Percentiles rank a stretch among this genome's conserved stretches.
Conservation (phyloP, 1,140 invertebrate species). For the Pseudomyrmex gracilis region DNA sequence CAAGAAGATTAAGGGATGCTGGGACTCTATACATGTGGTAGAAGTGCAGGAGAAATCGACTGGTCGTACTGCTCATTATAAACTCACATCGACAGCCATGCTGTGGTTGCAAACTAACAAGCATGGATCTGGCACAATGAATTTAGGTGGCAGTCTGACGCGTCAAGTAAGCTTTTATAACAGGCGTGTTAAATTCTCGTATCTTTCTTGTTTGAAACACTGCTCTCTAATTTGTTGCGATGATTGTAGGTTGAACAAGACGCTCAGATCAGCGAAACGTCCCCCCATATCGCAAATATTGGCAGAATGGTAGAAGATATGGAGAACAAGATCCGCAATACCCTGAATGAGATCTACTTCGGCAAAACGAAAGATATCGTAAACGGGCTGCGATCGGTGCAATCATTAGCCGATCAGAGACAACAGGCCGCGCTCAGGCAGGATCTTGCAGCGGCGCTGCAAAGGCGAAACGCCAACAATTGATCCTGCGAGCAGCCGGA, state of each 20-base stretch:
- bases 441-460: slow-evolving; percentile 93
- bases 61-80: slow-evolving; percentile 98
- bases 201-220: not conserved
- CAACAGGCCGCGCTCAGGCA: slow-evolving; percentile 94
- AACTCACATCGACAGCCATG: slow-evolving; percentile 99
- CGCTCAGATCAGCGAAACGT: slow-evolving; percentile 94
- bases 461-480: slow-evolving; percentile 90
- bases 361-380: slow-evolving; percentile 99
- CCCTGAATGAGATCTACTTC: slow-evolving; percentile 99
- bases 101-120: slow-evolving; percentile 99
- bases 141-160: slow-evolving; percentile 98
- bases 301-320: slow-evolving; percentile 98
- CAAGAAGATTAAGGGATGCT: slow-evolving; percentile 99
- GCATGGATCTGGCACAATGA: slow-evolving; percentile 98
- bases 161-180: slow-evolving; percentile 90
- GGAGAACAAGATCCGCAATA: slow-evolving; percentile 99
- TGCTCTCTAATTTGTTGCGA: no score
- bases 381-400: slow-evolving; percentile 96
- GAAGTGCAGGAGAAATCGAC: slow-evolving; percentile 98
- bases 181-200: not conserved
- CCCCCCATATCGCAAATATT: slow-evolving; percentile 99
- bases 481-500: slow-evolving; percentile 80
- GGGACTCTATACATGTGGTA: slow-evolving; percentile 99
- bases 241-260: slow-evolving; percentile 94
- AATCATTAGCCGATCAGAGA: slow-evolving; percentile 93